A percentile compares a stretch with the other conserved stretches of the same genome.
phyloP scores from a whole-genome alignment of 2,888 invertebrate species.

The Caenorhabditis sp. region DNA sequence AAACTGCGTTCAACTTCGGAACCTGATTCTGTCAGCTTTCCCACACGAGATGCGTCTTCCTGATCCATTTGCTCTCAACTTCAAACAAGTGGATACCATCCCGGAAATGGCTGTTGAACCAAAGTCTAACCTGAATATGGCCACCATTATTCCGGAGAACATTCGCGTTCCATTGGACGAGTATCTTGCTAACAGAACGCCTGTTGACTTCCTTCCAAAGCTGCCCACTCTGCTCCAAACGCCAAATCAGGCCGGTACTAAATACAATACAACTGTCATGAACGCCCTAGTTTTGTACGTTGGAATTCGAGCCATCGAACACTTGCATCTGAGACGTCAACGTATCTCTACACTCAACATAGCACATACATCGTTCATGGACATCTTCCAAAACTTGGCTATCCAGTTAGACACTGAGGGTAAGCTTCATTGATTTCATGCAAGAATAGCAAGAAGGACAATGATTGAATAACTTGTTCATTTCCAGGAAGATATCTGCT shows the following conservation, averaged over 20 bases:
- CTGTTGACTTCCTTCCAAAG: slow-evolving; percentile 85
- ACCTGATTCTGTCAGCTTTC: slow-evolving; percentile 97
- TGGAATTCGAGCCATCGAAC: slow-evolving; percentile 90
- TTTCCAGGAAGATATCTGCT: slow-evolving; percentile 91
- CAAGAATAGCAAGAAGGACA: too few relatives aligned
- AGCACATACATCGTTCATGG: slow-evolving; percentile 98
- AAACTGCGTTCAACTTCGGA: slow-evolving; percentile 98
- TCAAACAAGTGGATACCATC: slow-evolving; percentile 86
- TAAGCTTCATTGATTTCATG: slow-evolving; percentile 83
- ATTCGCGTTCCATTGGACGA: slow-evolving; percentile 91
- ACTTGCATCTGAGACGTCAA: slow-evolving; percentile 93
- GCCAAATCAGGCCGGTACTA: slow-evolving; percentile 88
- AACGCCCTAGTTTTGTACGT: slow-evolving; percentile 98
- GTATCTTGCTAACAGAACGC: slow-evolving; percentile 89
- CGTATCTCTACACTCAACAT: slow-evolving; percentile 98
- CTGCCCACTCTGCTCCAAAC: slow-evolving; percentile 83
- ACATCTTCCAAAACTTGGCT: slow-evolving; percentile 98
- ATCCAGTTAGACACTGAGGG: slow-evolving; percentile 99
- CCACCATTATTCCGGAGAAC: slow-evolving; percentile 76
- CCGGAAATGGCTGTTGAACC: slow-evolving; percentile 82
- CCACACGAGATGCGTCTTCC: slow-evolving; percentile 98
- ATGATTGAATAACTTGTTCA: neutral
- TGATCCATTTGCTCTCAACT: slow-evolving; percentile 97
- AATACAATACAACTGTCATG: slow-evolving; percentile 96
- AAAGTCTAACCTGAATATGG: slow-evolving; percentile 79